Evolutionary conservation across 2,113 vertebrate genomes (phyloP).

Genomic region (Picathartes gymnocephalus): DNA sequence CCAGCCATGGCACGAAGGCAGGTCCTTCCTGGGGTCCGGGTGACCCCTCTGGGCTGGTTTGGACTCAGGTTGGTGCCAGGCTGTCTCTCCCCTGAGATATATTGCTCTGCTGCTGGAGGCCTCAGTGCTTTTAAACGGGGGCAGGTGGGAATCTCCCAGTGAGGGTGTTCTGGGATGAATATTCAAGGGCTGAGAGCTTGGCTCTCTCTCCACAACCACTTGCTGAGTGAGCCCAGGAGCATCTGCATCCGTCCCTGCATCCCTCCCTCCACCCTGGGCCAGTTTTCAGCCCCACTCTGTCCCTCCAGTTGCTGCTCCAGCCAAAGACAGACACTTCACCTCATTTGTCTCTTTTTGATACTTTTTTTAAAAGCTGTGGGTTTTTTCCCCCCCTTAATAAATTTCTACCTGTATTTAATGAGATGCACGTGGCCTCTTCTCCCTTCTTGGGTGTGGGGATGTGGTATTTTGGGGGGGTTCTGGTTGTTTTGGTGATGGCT

Average conservation of each 20-base stretch:
- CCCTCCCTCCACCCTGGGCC: background rate
- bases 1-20: background rate
- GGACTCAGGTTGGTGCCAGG: background rate
- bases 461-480: fast-evolving
- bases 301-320: background rate
- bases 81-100: background rate
- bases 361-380: constrained; percentile 28
- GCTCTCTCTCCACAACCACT: background rate
- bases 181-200: background rate
- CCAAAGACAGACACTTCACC: background rate
- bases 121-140: background rate
- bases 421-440: background rate
- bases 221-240: background rate
- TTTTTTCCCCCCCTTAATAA: background rate
- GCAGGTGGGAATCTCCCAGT: background rate
- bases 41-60: background rate
- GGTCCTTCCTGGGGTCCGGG: background rate
- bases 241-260: background rate
- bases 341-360: constrained; percentile 48
- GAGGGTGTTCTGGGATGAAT: background rate
- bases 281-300: background rate
- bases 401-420: constrained; percentile 62
- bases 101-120: background rate
- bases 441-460: fast-evolving
- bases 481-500: background rate